phyloP scores from a whole-genome alignment of 2,113 vertebrate genomes.

The Platichthys stellatus region DNA sequence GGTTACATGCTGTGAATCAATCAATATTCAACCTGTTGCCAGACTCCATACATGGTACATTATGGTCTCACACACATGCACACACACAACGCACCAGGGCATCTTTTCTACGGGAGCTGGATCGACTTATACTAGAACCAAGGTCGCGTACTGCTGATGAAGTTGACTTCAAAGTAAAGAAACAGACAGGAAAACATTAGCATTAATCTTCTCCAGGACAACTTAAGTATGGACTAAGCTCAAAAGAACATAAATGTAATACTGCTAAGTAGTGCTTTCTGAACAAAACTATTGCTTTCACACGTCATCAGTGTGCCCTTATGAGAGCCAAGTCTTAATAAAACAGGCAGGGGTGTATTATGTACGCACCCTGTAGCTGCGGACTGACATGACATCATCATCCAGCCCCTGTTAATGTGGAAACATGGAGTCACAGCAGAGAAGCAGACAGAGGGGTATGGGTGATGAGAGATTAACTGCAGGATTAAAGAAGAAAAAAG shows the following conservation, averaged over 20 bases:
- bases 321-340: slow-evolving; percentile 11
- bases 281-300: slow-evolving; percentile 30
- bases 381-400: slow-evolving; percentile 80
- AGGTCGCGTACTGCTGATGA: slow-evolving; percentile 79
- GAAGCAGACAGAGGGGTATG: slow-evolving; percentile 46
- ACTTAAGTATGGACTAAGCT: background rate
- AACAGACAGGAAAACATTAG: slow-evolving; percentile 32
- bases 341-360: slow-evolving; percentile 34
- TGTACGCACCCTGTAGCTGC: slow-evolving; percentile 86
- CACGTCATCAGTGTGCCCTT: slow-evolving; percentile 31
- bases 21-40: background rate
- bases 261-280: background rate
- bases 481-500: slow-evolving; percentile 44
- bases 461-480: slow-evolving; percentile 50
- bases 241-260: background rate
- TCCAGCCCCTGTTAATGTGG: slow-evolving; percentile 78
- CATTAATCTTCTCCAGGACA: background rate
- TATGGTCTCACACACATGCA: slow-evolving; percentile 31
- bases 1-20: slow-evolving; percentile 15
- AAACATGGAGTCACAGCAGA: slow-evolving; percentile 64
- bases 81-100: slow-evolving; percentile 82
- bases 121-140: slow-evolving; percentile 80
- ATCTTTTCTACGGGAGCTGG: slow-evolving; percentile 85
- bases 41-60: background rate
- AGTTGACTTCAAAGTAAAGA: slow-evolving; percentile 83